Percentiles rank a stretch among this genome's conserved stretches.
phyloP scores from a whole-genome alignment of 2,888 invertebrate genomes.

The Phrixothrix hirtus region DNA sequence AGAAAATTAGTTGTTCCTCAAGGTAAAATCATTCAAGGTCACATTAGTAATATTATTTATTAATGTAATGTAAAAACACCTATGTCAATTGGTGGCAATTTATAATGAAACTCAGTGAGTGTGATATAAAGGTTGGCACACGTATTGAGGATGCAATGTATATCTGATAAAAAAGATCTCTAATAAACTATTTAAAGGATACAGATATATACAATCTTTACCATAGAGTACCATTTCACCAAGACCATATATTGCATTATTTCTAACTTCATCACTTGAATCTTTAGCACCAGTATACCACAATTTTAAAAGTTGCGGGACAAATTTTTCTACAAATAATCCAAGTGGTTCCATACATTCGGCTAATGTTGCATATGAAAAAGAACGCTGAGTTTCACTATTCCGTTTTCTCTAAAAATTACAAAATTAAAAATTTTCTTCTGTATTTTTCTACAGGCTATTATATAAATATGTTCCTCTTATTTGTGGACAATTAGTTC shows the following conservation, averaged over 20 bases:
- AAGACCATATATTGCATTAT: constrained; percentile 75
- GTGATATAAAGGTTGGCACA: too few relatives aligned
- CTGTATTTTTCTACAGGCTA: too few relatives aligned
- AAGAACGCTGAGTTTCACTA: constrained; percentile 69
- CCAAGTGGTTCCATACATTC: constrained; percentile 71
- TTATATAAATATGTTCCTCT: too few relatives aligned
- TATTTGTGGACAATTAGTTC: too few relatives aligned
- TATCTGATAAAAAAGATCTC: neutral
- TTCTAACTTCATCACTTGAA: constrained; percentile 70
- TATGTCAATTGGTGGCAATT: too few relatives aligned
- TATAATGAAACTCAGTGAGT: too few relatives aligned
- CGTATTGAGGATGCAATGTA: too few relatives aligned
- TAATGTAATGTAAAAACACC: too few relatives aligned
- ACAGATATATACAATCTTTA: constrained; percentile 65
- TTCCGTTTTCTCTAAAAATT: constrained; percentile 70
- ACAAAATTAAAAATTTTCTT: too few relatives aligned
- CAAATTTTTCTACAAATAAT: constrained; percentile 60
- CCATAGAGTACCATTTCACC: constrained; percentile 73
- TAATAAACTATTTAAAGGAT: constrained; percentile 50
- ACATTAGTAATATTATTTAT: too few relatives aligned
- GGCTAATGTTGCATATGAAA: constrained; percentile 72
- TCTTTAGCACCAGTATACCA: constrained; percentile 67
- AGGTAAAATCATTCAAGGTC: too few relatives aligned
- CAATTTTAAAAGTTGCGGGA: constrained; percentile 64
- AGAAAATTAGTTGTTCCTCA: too few relatives aligned